Percentiles rank a stretch among this genome's conserved stretches.
These are phyloP conservation scores for Phaethornis superciliosus DNA, from an alignment of 2,113 vertebrate species.

Conservation along the genomic window DNA sequence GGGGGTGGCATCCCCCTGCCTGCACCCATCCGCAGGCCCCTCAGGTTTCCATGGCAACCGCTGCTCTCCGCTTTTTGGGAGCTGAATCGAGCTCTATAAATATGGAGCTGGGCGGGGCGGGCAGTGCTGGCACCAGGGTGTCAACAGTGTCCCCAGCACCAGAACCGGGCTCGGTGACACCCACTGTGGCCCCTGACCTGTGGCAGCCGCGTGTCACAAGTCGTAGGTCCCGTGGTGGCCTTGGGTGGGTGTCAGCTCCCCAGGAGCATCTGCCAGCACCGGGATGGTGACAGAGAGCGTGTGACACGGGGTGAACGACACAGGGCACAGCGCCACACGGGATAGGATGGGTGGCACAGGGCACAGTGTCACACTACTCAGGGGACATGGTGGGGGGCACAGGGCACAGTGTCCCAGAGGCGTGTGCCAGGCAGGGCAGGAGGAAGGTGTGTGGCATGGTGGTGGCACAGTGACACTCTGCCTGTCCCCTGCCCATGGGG, in stretches of 20 bases:
- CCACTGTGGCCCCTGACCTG: rapidly evolving
- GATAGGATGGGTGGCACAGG: rapidly evolving
- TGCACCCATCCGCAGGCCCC: background rate
- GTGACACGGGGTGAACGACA: background rate
- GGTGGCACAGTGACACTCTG: background rate
- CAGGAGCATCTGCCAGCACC: background rate
- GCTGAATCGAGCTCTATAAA: conserved; percentile 67
- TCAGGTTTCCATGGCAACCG: conserved; percentile 64
- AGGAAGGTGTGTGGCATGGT: no score
- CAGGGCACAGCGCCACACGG: background rate
- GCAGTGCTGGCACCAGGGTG: background rate
- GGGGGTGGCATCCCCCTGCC: background rate
- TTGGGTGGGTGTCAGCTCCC: background rate
- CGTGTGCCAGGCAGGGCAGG: no score
- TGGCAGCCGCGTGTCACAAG: no score
- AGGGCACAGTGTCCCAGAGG: no score
- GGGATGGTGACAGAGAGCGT: rapidly evolving
- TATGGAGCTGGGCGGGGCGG: background rate
- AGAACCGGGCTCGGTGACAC: background rate
- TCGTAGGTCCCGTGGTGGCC: background rate
- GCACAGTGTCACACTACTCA: no score
- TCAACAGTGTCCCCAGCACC: rapidly evolving
- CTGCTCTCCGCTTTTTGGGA: background rate
- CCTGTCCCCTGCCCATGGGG: rapidly evolving
- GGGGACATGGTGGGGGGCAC: no score